Evolutionary conservation across 2,113 vertebrate genomes (phyloP).

Genomic region (Piaya cayana): DNA sequence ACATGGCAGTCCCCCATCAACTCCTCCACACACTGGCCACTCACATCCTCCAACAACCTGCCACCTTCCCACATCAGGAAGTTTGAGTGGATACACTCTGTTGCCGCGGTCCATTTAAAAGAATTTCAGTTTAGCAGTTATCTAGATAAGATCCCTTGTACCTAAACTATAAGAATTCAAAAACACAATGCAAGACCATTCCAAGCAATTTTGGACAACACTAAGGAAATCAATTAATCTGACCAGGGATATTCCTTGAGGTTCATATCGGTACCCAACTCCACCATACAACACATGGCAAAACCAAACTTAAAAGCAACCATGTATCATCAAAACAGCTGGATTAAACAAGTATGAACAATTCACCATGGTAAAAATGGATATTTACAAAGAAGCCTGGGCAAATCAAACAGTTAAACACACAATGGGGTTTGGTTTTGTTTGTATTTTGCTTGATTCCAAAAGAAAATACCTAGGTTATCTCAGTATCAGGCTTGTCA

Average conservation of each 20-base stretch:
- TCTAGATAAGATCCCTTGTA: background rate
- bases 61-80: background rate
- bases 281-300: background rate
- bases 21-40: background rate
- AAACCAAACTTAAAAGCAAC: background rate
- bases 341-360: background rate
- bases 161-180: background rate
- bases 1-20: background rate
- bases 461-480: background rate
- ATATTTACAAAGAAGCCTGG: background rate
- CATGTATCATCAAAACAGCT: background rate
- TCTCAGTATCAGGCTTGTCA: background rate
- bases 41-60: background rate
- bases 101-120: background rate
- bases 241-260: background rate
- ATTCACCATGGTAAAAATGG: background rate
- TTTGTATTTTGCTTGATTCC: background rate
- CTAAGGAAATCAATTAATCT: background rate
- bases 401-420: background rate
- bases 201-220: background rate
- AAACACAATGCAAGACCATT: background rate
- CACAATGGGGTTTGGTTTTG: background rate
- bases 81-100: background rate
- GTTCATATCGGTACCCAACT: background rate
- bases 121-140: background rate